Percentiles rank a stretch among this genome's conserved stretches.
Evolutionary conservation across 35 echinoderm and acorn worm species (phyloP).

Genomic region (Acanthaster planci): DNA sequence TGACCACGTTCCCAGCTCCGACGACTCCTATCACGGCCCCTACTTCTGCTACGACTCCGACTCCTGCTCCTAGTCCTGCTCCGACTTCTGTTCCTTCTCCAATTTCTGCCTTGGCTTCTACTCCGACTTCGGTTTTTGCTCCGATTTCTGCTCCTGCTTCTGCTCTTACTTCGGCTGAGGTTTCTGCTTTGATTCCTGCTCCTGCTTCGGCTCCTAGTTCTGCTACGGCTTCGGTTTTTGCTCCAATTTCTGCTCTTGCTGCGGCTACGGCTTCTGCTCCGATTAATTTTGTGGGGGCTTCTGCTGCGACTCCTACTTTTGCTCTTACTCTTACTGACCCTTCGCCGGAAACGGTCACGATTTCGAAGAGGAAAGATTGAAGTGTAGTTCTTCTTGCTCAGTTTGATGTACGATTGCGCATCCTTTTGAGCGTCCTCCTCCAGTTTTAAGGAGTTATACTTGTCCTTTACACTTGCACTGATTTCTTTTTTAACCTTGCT

Average conservation of each 20-base stretch:
- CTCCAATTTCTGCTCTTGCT: neutral
- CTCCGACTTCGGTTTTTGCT: neutral
- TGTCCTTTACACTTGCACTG: neutral
- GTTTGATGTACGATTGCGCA: neutral
- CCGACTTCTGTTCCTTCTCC: neutral
- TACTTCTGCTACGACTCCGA: neutral
- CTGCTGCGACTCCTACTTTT: neutral
- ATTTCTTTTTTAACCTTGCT: neutral
- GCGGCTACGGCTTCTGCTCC: neutral
- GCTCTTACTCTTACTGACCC: neutral
- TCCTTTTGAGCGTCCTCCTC: neutral
- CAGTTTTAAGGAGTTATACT: neutral
- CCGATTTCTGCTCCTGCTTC: neutral
- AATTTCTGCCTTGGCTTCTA: neutral
- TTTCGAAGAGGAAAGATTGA: conserved; percentile 18
- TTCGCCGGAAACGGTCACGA: conserved; percentile 3
- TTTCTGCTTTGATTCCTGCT: neutral
- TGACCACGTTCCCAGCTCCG: neutral
- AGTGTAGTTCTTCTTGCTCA: conserved; percentile 1
- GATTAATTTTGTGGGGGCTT: neutral
- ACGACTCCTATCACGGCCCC: neutral
- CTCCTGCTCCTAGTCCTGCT: neutral
- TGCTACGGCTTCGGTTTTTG: conserved; percentile 28
- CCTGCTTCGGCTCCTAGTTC: conserved; percentile 19
- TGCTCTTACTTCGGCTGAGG: conserved; percentile 4